A percentile compares a stretch with the other conserved stretches of the same genome.
Evolutionary conservation across 2,113 vertebrate species (phyloP).

Genomic region (Malurus alboscapulatus): DNA sequence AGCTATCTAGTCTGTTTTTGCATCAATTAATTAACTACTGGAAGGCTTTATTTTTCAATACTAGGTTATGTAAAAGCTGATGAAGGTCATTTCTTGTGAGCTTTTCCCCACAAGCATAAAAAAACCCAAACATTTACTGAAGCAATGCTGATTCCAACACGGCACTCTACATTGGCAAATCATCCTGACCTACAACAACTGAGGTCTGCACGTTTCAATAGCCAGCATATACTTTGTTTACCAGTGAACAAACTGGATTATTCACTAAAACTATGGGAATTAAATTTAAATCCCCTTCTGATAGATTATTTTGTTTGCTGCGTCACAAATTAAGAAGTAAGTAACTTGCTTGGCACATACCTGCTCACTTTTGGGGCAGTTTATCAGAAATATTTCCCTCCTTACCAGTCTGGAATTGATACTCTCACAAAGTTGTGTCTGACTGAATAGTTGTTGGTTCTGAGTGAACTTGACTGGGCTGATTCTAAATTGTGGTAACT

Average conservation of each 20-base stretch:
- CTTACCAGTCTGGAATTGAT: background rate
- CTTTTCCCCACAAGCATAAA: background rate
- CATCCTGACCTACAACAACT: background rate
- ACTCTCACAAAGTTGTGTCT: background rate
- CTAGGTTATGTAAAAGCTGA: constrained; percentile 6
- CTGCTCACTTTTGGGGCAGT: background rate
- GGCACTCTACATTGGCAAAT: background rate
- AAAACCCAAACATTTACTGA: background rate
- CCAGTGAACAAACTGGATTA: background rate
- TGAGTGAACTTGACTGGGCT: background rate
- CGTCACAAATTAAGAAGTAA: background rate
- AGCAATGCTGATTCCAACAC: background rate
- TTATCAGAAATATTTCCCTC: background rate
- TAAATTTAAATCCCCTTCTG: background rate
- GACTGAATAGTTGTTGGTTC: background rate
- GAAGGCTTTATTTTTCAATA: constrained; percentile 61
- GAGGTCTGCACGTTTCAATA: background rate
- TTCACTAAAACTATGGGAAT: background rate
- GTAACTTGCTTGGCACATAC: background rate
- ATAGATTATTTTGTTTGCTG: background rate
- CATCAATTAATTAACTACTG: constrained; percentile 66
- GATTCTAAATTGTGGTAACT: background rate
- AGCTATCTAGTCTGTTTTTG: constrained; percentile 30
- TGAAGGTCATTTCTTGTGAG: constrained; percentile 55
- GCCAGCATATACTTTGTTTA: background rate